Base-by-base conservation (phyloP, 2,113 vertebrate genomes). In the Romanogobio albipinnatus region DNA sequence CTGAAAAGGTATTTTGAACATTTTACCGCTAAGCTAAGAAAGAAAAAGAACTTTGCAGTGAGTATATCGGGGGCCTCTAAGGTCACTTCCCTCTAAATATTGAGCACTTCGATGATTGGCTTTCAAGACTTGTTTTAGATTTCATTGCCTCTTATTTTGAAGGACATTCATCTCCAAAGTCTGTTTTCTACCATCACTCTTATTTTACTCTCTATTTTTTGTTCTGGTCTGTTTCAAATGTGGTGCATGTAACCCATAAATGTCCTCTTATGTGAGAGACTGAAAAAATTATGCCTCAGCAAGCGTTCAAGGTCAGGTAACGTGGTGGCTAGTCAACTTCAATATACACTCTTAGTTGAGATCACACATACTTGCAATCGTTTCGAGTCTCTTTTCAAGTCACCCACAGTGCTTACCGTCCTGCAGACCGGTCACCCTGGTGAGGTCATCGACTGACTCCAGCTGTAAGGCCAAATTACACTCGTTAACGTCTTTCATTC, bases 371-470 rank as follows among this genome's bases (percentile, higher is more conserved):
- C 58, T 43, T 76, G 51, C 4, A 1, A 33, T 33, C 39, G 10
- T 22, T 58, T 73, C 11, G 5, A 33, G 51, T 71, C 39, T 83
- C 73, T 51, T 26, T 76, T 53, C 14, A 9, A 51, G 73, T 76
- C 47, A 45, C 9, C 29, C 5, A 73, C 39, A 15, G 49, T 13
- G 19, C 68, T 71, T n/a, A 45, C 39, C 39, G 11, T 49, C 71
- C 79, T 71, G 74, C 68, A 87, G 43, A 33, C 68, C 49, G 22
- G 76, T 70, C 71, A 84, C 86, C n/a, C 64, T 33, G n/a, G 36
- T 68, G 76, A 81, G 82, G 82, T 84, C 86, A 70, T 77, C 33
- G 1, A 13, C 8, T 47, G 70, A 49, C 45, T 66, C 49, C 70
- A 49, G 62, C 70, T 84, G 45, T 2, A 43, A 24, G n/a, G 43